phyloP scores from a whole-genome alignment of 2,797 vertebrate genomes.

The Rhynchonycteris naso region DNA sequence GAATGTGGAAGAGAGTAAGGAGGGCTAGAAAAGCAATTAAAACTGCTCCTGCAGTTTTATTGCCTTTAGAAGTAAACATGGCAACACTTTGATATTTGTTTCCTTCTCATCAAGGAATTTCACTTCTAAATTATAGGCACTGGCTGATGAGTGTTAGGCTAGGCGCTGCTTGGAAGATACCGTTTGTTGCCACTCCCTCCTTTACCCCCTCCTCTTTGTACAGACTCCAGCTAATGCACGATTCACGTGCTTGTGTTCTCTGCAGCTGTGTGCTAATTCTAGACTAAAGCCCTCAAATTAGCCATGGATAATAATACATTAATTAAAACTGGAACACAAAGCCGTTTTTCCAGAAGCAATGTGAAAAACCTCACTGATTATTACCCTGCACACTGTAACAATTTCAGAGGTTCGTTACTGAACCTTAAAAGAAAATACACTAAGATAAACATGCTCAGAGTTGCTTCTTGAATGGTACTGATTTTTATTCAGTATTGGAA shows the following conservation, averaged over 20 bases:
- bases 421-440: constrained; percentile 69
- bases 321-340: constrained; percentile 70
- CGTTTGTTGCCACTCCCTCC: background rate
- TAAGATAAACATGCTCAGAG: constrained; percentile 11
- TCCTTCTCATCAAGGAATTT: constrained; percentile 15
- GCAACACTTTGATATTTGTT: background rate
- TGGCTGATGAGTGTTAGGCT: background rate
- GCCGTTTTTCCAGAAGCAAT: constrained; percentile 67
- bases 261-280: constrained; percentile 53
- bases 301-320: constrained; percentile 60
- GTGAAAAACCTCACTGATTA: constrained; percentile 60
- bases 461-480: background rate
- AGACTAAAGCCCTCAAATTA: constrained; percentile 70
- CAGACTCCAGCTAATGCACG: background rate
- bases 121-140: constrained; percentile 20
- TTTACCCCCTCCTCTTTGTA: constrained; percentile 27
- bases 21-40: background rate
- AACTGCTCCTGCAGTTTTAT: background rate
- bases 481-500: constrained; percentile 26
- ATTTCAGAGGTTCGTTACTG: constrained; percentile 68
- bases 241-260: background rate
- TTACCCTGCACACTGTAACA: constrained; percentile 67
- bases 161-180: background rate
- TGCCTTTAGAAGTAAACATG: background rate
- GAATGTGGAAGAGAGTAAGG: too few species aligned